These are phyloP conservation scores for Drosophila insularis DNA, from an alignment of 1,140 invertebrate species.

Conservation along the genomic window DNA sequence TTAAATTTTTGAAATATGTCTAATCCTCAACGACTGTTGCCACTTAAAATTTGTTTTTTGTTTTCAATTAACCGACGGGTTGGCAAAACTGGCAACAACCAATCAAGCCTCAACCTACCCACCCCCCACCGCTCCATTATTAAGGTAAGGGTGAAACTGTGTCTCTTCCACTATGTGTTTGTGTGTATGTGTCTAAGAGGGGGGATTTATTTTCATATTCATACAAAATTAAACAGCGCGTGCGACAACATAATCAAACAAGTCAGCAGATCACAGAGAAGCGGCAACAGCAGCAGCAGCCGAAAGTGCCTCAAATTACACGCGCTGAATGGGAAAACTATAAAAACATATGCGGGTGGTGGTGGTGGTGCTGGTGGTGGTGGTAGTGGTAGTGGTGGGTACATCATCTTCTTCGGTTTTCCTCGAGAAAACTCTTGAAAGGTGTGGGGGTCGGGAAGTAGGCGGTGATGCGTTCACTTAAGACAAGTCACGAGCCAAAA, in stretches of 20 bases:
- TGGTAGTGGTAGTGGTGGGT: not conserved
- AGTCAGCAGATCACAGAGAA: constrained; percentile 35
- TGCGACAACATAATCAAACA: constrained; percentile 81
- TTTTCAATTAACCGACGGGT: constrained; percentile 68
- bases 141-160: not conserved
- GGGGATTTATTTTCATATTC: constrained; percentile 70
- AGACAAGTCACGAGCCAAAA: constrained; percentile 80
- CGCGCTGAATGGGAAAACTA: constrained; percentile 57
- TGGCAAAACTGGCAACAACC: constrained; percentile 19
- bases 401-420: not conserved
- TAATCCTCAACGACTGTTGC: constrained; percentile 75
- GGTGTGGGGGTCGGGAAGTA: not conserved
- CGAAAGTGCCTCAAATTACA: constrained; percentile 67
- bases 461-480: constrained; percentile 52
- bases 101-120: constrained; percentile 16
- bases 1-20: constrained; percentile 78
- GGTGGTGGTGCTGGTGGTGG: not conserved
- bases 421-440: not conserved
- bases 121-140: not conserved
- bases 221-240: constrained; percentile 77
- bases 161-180: not conserved
- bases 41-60: constrained; percentile 64
- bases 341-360: constrained; percentile 67
- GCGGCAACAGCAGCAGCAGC: not conserved
- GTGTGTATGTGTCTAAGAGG: not conserved